Conservation (phyloP, 2,113 vertebrate species). For the Mesembrinibis cayennensis region DNA sequence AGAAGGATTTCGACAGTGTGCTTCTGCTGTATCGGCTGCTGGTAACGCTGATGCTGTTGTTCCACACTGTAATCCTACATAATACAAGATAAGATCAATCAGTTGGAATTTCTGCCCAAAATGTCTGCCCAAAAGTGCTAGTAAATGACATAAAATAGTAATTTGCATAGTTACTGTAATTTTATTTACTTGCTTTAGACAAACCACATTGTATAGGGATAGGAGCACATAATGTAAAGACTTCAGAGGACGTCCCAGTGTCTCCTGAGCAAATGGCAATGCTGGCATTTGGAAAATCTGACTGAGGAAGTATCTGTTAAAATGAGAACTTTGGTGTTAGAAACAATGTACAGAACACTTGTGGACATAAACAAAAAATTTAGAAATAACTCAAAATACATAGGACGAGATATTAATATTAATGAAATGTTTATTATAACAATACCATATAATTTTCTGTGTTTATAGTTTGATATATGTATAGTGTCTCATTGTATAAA, state of each 20-base stretch:
- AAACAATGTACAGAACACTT: neutral
- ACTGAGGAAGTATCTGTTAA: conserved; percentile 36
- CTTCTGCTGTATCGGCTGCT: neutral
- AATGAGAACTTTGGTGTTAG: neutral
- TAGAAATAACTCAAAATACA: neutral
- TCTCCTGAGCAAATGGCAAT: neutral
- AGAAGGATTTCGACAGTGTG: neutral
- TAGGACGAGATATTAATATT: neutral
- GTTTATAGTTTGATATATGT: neutral
- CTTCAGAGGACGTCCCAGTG: neutral
- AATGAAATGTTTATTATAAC: neutral
- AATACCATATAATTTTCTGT: neutral
- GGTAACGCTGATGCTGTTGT: neutral
- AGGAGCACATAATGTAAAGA: neutral
- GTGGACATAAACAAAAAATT: neutral
- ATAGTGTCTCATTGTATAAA: neutral
- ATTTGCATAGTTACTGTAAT: neutral
- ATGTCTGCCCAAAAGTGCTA: neutral
- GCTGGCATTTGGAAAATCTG: neutral
- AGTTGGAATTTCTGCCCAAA: neutral
- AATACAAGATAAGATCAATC: neutral
- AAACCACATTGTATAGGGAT: neutral
- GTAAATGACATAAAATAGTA: neutral
- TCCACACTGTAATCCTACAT: conserved; percentile 10
- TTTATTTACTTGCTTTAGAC: conserved; percentile 61